Base-by-base conservation (phyloP, 2,797 vertebrate genomes). In the Pygocentrus nattereri region DNA sequence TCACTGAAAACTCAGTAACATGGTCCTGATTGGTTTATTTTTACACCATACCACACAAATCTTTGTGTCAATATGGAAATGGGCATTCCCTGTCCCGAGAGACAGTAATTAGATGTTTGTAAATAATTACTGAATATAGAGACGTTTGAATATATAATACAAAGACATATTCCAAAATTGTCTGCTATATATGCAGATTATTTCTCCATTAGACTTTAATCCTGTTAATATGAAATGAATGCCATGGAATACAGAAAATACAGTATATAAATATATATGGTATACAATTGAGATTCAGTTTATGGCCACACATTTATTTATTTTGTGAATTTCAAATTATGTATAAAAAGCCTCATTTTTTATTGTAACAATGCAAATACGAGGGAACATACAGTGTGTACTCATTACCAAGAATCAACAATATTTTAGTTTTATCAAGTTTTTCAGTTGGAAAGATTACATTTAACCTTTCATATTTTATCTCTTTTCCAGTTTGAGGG, bases 291-390 rank as follows among this genome's bases (percentile, higher is more conserved):
- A 93, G 88, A 93, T 93, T 90, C 76, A 92, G 86, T 92, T 91
- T 92, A 93, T 90, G 92, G 92, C 93, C 92, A 93, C 90, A 85
- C 91, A 92, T 94, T 92, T 95, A 95, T 95, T 95, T 95, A 95
- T 95, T 95, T 95, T 94, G 89, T 94, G 91, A 94, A 94, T 93
- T 92, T 92, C 91, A 88, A 94, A 94, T 92, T 94, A 91, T 94
- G 90, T 94, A 90, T 88, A 92, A 93, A 90, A 87, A 86, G 54
- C 21, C 92, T 91, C 83, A 90, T 93, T 90, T 93, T 90, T 93
- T 91, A 91, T 81, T 91, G 90, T 91, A 90, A 87, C 80, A 89
- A 88, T 91, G 84, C 91, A 89, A 90, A 93, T 89, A 92, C 88
- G 91, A 93, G 92, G 93, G 93, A 94, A 82, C 80, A 89, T 92